phyloP scores from a whole-genome alignment of 2,797 vertebrate species.

The Enteromius radiatus region DNA sequence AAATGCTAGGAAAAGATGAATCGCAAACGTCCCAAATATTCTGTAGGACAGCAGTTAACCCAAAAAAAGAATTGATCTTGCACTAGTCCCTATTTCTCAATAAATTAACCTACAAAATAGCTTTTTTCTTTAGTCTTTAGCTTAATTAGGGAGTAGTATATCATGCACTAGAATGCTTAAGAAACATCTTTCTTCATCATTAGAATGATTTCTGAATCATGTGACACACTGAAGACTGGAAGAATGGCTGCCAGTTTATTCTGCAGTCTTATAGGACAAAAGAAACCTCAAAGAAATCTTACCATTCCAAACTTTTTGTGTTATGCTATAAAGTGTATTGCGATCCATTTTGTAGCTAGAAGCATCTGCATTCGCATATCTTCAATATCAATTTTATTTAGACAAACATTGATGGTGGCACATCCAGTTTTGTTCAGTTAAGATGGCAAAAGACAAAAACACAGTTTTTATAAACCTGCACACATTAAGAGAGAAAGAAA shows the following conservation, averaged over 20 bases:
- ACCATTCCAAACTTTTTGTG: not conserved
- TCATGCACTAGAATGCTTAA: not conserved
- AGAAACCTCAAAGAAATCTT: not conserved
- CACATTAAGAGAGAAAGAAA: constrained; percentile 17
- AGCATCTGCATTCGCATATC: not conserved
- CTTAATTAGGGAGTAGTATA: not conserved
- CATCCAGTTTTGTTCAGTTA: constrained; percentile 60
- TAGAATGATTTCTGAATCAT: not conserved
- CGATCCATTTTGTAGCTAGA: not conserved
- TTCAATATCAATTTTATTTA: not conserved
- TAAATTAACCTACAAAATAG: not conserved
- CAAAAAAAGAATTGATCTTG: not conserved
- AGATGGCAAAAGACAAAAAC: constrained; percentile 30
- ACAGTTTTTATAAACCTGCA: constrained; percentile 47
- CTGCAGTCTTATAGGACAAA: not conserved
- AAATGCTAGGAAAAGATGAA: not conserved
- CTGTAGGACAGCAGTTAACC: not conserved
- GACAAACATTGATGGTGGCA: constrained; percentile 57
- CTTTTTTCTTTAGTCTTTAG: not conserved
- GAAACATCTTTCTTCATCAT: too few relatives aligned
- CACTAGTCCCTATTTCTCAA: not conserved
- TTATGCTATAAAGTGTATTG: not conserved
- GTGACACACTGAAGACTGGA: not conserved
- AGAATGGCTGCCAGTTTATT: not conserved
- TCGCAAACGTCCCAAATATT: not conserved